phyloP scores from a whole-genome alignment of 2,888 invertebrate species.

The Cataglyphis albicans region DNA sequence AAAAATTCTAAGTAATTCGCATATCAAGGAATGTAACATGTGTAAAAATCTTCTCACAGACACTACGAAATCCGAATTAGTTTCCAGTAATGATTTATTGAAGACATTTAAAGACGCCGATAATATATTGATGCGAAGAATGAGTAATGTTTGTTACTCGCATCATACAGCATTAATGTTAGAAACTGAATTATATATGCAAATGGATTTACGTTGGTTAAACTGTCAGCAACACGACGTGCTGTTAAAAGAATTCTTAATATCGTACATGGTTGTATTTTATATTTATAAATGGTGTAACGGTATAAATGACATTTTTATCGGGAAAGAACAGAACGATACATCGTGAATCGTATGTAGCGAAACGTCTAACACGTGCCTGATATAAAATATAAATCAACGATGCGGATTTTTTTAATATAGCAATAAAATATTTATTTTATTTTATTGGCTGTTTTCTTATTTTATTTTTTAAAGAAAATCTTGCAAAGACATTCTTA shows the following conservation, averaged over 20 bases:
- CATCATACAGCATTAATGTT: conserved; percentile 43
- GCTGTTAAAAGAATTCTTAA: conserved; percentile 4
- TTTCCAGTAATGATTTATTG: neutral
- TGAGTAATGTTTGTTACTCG: conserved; percentile 28
- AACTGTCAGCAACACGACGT: conserved; percentile 17
- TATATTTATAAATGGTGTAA: conserved; percentile 47
- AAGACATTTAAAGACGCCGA: neutral
- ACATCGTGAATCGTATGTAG: neutral
- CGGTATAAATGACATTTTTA: conserved; percentile 35
- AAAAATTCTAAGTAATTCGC: conserved; percentile 13
- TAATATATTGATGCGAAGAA: neutral
- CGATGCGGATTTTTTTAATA: neutral
- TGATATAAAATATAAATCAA: neutral
- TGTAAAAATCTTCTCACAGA: conserved; percentile 32
- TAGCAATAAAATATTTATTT: conserved; percentile 17
- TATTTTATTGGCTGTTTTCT: neutral
- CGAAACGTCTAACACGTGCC: neutral
- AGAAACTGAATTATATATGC: conserved; percentile 28
- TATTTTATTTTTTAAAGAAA: neutral
- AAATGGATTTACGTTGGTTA: conserved; percentile 27
- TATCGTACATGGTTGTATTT: conserved; percentile 1
- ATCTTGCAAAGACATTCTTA: neutral
- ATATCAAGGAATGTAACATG: neutral
- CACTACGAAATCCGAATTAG: conserved; percentile 11
- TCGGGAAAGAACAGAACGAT: neutral